These are phyloP conservation scores for Distichodus sexfasciatus DNA, from an alignment of 2,797 vertebrate species.

Conservation along the genomic window DNA sequence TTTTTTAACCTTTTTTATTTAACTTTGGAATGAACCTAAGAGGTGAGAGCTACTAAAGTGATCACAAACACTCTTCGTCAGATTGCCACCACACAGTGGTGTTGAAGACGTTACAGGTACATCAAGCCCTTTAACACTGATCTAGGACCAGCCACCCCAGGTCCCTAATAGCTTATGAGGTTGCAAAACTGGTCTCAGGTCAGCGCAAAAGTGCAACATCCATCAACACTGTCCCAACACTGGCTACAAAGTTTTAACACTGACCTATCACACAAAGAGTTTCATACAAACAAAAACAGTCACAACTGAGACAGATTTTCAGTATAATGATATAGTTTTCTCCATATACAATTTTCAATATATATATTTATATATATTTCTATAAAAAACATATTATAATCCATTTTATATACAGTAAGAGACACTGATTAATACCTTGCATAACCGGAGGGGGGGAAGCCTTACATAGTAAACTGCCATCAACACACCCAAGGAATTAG, in stretches of 20 bases:
- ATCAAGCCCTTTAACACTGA: not conserved
- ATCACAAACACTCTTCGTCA: constrained; percentile 33
- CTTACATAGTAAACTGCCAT: constrained; percentile 69
- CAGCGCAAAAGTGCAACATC: constrained; percentile 7
- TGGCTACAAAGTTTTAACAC: constrained; percentile 44
- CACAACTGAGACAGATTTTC: constrained; percentile 77
- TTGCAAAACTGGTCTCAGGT: constrained; percentile 3
- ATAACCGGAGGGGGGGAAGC: constrained; percentile 75
- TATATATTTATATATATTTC: constrained; percentile 76
- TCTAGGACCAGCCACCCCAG: not conserved
- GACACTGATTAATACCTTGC: constrained; percentile 79
- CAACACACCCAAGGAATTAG: constrained; percentile 62
- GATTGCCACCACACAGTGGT: not conserved
- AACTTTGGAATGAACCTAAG: constrained; percentile 66
- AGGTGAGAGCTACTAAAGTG: constrained; percentile 64
- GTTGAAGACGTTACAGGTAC: constrained; percentile 11
- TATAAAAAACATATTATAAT: constrained; percentile 81
- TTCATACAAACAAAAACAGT: constrained; percentile 75
- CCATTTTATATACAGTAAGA: constrained; percentile 77
- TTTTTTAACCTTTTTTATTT: constrained; percentile 5
- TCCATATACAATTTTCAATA: constrained; percentile 76
- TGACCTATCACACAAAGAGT: constrained; percentile 56
- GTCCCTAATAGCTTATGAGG: constrained; percentile 42
- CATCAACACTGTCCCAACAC: constrained; percentile 40
- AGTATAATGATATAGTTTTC: constrained; percentile 74